These are phyloP conservation scores for Dysdera silvatica DNA, from an alignment of 1,140 invertebrate species.

Conservation along the genomic window DNA sequence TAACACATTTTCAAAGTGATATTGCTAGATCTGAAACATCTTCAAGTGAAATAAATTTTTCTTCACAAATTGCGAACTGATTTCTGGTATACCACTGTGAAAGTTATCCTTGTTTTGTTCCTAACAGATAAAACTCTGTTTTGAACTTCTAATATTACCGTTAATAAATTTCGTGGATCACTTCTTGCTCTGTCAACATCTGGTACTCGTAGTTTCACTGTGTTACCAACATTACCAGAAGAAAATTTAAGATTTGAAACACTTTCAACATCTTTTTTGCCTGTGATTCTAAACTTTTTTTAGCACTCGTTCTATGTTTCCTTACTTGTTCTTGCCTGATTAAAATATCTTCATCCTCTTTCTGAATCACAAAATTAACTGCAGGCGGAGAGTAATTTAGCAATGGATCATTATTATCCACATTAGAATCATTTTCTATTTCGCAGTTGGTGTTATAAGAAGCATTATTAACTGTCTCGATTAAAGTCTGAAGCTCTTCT, in stretches of 20 bases:
- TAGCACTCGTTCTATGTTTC: constrained; percentile 3
- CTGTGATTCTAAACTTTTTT: constrained; percentile 5
- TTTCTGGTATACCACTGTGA: no score
- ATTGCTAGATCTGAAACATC: no score
- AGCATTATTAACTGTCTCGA: constrained; percentile 4
- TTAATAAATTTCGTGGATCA: constrained; percentile 11
- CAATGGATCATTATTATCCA: neutral
- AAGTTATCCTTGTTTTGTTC: no score
- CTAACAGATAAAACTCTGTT: no score
- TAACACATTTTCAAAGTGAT: no score
- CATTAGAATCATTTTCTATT: neutral
- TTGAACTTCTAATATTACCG: constrained; percentile 7
- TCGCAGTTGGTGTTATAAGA: constrained; percentile 7
- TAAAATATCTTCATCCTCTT: constrained; percentile 12
- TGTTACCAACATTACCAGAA: constrained; percentile 3
- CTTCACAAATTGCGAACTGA: no score
- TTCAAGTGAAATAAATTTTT: no score
- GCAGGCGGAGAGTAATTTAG: neutral
- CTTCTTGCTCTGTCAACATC: constrained; percentile 15
- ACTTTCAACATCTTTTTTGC: constrained; percentile 7
- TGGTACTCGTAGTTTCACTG: constrained; percentile 6
- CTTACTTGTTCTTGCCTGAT: constrained; percentile 10
- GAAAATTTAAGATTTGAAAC: constrained; percentile 6
- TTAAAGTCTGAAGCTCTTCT: constrained; percentile 7
- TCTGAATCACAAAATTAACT: constrained; percentile 5